Base-by-base conservation (phyloP, 1,140 invertebrate species). In the Drosophila nikananu region DNA sequence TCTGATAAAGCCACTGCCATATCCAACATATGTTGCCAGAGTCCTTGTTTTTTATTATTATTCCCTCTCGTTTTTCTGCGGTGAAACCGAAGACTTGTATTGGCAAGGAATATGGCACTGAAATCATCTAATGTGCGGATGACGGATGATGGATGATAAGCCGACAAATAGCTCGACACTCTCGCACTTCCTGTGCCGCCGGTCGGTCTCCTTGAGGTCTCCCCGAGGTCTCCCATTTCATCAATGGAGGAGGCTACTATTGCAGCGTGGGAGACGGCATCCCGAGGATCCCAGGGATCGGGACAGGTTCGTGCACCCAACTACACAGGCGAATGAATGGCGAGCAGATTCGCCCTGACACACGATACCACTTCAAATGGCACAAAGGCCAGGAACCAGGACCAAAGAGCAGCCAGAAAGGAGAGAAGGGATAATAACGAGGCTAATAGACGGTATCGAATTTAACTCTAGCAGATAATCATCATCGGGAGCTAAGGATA, bases 401-500 rank as follows among this genome's bases (percentile, higher is more conserved):
- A 23, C 12, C 13, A 25, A n/a, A 9, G 21, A 65, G 13, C 46
- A 49, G 51, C 30, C 55, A 37, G 42, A 25, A 60, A 52, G 67
- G 25, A 54, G 44, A 78, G 60, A 77, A 83, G 83, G 78, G 90
- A 91, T 91, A 91, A 92, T 92, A 91, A 92, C 90, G 84, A 86
- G 86, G 90, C 89, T 92, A 91, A 91, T 91, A 91, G 90, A 92
- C 90, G 90, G 90, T 91, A 91, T 91, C 90, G 75, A 91, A 91
- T 91, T 91, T 86, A 86, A 86, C 90, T 91, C 90, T 89, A 86
- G 83, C 83, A 91, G 89, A 91, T 91, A 92, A 91, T 86, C 90
- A 91, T 91, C 90, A 57, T 83, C 70, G 62, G 44, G 27, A 55
- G 21, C 81, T 84, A 86, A 79, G 63, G 83, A 86, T 89, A 89